phyloP scores from a whole-genome alignment of 2,113 vertebrate genomes.

The Corvus moneduloides region DNA sequence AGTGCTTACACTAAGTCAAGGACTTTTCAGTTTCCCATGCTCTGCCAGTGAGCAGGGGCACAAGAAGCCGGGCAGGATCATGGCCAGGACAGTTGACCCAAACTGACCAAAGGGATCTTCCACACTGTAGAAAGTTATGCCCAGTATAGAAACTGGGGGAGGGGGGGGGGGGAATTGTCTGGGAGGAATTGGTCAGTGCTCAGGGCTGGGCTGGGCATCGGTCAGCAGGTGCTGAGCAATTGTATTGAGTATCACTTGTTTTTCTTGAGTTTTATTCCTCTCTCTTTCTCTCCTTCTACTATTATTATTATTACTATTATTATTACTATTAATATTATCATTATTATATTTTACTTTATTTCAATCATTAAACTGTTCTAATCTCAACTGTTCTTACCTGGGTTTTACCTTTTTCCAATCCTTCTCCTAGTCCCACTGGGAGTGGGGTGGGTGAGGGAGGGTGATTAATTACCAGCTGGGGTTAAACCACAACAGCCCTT shows the following conservation, averaged over 20 bases:
- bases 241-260: neutral
- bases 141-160: neutral
- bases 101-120: neutral
- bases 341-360: neutral
- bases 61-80: neutral
- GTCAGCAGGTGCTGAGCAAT: neutral
- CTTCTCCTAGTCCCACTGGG: neutral
- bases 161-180: neutral
- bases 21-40: neutral
- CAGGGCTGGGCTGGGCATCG: neutral
- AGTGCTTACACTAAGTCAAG: neutral
- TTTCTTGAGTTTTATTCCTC: neutral
- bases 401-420: neutral
- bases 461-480: neutral
- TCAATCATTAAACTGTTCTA: constrained; percentile 3
- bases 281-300: neutral
- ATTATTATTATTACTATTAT: neutral
- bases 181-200: neutral
- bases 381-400: neutral
- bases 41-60: neutral
- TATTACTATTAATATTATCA: neutral
- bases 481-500: neutral
- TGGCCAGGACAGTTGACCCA: neutral
- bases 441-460: neutral
- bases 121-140: neutral